Base-by-base conservation (phyloP, 2,888 invertebrate genomes). In the Miltochrista miniata region DNA sequence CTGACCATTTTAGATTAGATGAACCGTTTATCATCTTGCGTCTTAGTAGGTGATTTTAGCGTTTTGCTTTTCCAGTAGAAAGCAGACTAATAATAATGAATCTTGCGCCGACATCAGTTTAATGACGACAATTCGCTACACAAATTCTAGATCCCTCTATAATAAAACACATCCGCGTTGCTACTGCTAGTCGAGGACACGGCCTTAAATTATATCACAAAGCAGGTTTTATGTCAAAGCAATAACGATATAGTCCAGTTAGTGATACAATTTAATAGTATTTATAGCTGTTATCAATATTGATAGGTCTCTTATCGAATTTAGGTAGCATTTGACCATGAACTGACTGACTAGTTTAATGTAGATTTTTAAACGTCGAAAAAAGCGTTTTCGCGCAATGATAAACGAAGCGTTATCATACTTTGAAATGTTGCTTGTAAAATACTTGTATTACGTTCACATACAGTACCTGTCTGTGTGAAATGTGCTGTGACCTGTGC, bases 291-390 rank as follows among this genome's bases (percentile, higher is more conserved):
- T 49, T 64, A 68, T 64, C 60, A 34, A 13, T 48, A 42, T 10
- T 43, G 38, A 47, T 45, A 53, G 12, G 11, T 11, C n/a, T 11
- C 49, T 53, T 68, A 68, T 64, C 68, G 30, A 15, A 43, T 36
- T 49, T 38, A 29, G 24, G 34, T 24, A 44, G n/a, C 38, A 37
- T 49, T 38, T 34, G 43, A 48, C 43, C 48, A 38, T 48, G 48
- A 48, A 48, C 48, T 31, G 42, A 30, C 18, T 13, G 45, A 30
- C 18, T 13, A 41, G 35, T 45, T 40, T 13, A 38, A 35, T 14
- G n/a, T 43, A 48, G 11, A 48, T 24, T 33, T 38, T 7, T 7
- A 0, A 35, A 14, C 15, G 33, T 9, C 5, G 31, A 48, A 41
- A n/a, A n/a, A n/a, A n/a, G n/a, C n/a, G 18, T 34, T 34, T 41